A percentile compares a stretch with the other conserved stretches of the same genome.
Conservation (phyloP, 2,888 invertebrate genomes). For the Tortrix viridana region DNA sequence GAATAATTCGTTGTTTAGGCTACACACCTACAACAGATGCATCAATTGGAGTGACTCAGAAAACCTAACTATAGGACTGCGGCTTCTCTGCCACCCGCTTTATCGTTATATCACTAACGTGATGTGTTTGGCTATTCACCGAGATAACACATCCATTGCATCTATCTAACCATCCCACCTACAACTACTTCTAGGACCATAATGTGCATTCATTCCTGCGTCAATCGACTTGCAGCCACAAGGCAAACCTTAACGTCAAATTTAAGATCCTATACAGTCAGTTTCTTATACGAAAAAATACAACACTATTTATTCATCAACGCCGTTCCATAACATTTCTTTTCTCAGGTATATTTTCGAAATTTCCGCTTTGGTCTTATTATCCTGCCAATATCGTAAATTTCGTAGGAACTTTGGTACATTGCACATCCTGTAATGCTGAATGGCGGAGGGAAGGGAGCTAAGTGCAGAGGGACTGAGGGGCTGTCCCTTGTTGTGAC, state of each 20-base stretch:
- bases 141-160: conserved; percentile 13
- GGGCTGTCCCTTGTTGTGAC: conserved; percentile 26
- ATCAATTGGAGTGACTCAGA: too few species aligned
- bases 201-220: too few species aligned
- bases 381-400: conserved; percentile 1
- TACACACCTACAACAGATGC: too few species aligned
- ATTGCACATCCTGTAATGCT: conserved; percentile 18
- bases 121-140: conserved; percentile 6
- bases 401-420: conserved; percentile 19
- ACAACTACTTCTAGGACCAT: too few species aligned
- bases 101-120: conserved; percentile 3
- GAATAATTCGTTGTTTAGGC: too few species aligned
- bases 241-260: too few species aligned
- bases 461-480: conserved; percentile 22
- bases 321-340: too few species aligned
- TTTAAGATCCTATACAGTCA: too few species aligned
- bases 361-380: not conserved
- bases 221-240: too few species aligned
- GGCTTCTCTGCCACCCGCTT: not conserved
- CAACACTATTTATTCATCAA: too few species aligned
- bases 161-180: too few species aligned
- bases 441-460: conserved; percentile 26
- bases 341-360: not conserved
- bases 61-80: not conserved
- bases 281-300: too few species aligned